These are phyloP conservation scores for Triplophysa yarkandensis DNA, from an alignment of 2,797 vertebrate genomes.

Conservation along the genomic window DNA sequence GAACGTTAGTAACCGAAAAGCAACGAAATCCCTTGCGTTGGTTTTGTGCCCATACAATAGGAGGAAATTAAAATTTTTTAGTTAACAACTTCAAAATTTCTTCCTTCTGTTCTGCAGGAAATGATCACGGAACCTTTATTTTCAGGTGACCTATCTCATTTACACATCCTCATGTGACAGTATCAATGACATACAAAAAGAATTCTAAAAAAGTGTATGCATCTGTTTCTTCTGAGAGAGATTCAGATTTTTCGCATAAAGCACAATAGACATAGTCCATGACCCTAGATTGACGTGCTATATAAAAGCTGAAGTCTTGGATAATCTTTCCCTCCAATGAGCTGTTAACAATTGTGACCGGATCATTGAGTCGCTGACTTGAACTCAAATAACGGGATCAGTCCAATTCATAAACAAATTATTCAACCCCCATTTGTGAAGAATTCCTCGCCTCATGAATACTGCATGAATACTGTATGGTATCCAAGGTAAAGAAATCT, in stretches of 20 bases:
- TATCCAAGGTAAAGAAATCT: background rate
- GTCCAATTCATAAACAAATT: background rate
- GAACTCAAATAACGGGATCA: background rate
- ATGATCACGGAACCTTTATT: too few species aligned
- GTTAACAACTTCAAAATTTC: too few species aligned
- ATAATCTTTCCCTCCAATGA: constrained; percentile 4
- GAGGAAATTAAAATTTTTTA: too few species aligned
- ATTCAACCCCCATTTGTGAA: background rate
- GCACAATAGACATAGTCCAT: background rate
- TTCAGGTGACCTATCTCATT: too few species aligned
- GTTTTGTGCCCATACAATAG: too few species aligned
- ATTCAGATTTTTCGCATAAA: background rate
- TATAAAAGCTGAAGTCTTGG: background rate
- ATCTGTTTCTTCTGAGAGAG: too few species aligned
- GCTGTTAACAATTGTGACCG: background rate
- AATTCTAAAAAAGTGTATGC: too few species aligned
- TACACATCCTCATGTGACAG: background rate
- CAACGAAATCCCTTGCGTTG: too few species aligned
- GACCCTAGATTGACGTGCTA: background rate
- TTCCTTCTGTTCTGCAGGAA: too few species aligned
- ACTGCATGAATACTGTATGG: background rate
- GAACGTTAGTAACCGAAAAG: too few species aligned
- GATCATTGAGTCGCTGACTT: background rate
- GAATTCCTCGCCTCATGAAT: background rate
- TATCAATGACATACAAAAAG: too few species aligned